Evolutionary conservation across 2,888 invertebrate species (phyloP).

Genomic region (Eudasyphora cyanicolor): DNA sequence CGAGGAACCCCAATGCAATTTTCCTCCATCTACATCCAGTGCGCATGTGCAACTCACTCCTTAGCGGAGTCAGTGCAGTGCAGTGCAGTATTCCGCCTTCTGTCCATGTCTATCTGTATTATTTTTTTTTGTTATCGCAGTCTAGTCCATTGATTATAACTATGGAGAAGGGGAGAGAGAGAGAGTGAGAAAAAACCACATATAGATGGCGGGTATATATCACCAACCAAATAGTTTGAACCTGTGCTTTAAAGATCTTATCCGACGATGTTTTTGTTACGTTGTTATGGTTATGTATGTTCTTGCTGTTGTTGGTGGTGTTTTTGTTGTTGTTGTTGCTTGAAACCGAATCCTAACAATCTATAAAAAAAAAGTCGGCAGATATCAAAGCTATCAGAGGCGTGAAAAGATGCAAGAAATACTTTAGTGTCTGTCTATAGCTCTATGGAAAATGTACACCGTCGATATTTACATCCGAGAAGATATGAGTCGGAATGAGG

Average conservation of each 20-base stretch:
- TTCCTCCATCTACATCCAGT: too few species aligned
- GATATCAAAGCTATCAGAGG: slow-evolving; percentile 62
- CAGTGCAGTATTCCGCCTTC: too few species aligned
- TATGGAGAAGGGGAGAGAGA: not conserved
- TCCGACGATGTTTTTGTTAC: slow-evolving; percentile 52
- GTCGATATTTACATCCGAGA: not conserved
- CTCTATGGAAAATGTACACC: slow-evolving; percentile 25
- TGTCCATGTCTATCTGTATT: too few species aligned
- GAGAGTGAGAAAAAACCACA: too few species aligned
- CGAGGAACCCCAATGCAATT: not conserved
- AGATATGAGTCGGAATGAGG: not conserved
- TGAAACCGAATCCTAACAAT: slow-evolving; percentile 31
- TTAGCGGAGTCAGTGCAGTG: not conserved
- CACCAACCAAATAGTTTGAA: slow-evolving; percentile 57
- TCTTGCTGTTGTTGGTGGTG: slow-evolving; percentile 45
- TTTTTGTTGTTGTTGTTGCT: slow-evolving; percentile 20
- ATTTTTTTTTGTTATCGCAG: not conserved
- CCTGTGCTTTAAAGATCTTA: slow-evolving; percentile 58
- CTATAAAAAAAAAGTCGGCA: slow-evolving; percentile 45
- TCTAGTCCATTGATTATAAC: slow-evolving; percentile 11
- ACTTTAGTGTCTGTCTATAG: slow-evolving; percentile 47
- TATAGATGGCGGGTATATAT: slow-evolving; percentile 31
- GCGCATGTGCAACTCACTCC: not conserved
- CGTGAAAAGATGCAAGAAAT: slow-evolving; percentile 59
- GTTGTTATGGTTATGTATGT: slow-evolving; percentile 20